Evolutionary conservation across 2,888 invertebrate genomes (phyloP), one percentile per base, ranked within the genome.

Genomic region (Ormyrus nitidulus): DNA sequence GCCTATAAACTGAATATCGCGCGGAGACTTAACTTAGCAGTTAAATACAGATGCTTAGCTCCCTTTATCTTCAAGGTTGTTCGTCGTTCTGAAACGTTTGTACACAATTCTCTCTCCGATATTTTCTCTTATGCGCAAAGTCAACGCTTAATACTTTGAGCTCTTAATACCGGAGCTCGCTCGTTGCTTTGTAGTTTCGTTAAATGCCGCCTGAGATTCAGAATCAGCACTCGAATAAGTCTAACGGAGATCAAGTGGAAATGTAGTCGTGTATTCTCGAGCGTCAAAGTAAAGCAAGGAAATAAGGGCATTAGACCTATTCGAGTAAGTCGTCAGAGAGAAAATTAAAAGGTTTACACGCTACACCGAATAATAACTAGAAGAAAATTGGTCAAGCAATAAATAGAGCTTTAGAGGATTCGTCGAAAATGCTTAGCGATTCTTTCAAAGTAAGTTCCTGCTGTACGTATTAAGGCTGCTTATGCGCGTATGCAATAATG

Each of bases 401-500:
- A 54, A 10, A 9, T 49, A 13, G 10, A 5, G 1, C 8, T 34
- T 34, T 34, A 34, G 34, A 34, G 34, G 34, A 34, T 34, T 34
- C 34, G 34, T 34, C 34, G 34, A 34, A 34, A 34, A 34, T 34
- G 34, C 34, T 34, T 34, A 34, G 34, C 34, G 34, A 34, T 34
- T 34, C 34, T 34, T 34, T 34, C 34, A 34, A 34, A 34, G 34
- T 34, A 69, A 62, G n/a, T 76, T 74, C 68, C 56, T 34, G 53
- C 48, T 70, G 56, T 19, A 71, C 54, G 71, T 62, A 73, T 75
- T 71, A 76, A 80, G 74, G 54, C 74, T 79, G 75, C 61, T 78
- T 81, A 82, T 69, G 77, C 13, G 61, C 62, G 74, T 74, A 54
- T 77, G 75, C 74, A 83, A 79, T 83, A 83, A 83, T 83, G 80